A percentile compares a stretch with the other conserved stretches of the same genome.
These are phyloP conservation scores for Hypena proboscidalis DNA, from an alignment of 2,888 invertebrate genomes.

Conservation along the genomic window DNA sequence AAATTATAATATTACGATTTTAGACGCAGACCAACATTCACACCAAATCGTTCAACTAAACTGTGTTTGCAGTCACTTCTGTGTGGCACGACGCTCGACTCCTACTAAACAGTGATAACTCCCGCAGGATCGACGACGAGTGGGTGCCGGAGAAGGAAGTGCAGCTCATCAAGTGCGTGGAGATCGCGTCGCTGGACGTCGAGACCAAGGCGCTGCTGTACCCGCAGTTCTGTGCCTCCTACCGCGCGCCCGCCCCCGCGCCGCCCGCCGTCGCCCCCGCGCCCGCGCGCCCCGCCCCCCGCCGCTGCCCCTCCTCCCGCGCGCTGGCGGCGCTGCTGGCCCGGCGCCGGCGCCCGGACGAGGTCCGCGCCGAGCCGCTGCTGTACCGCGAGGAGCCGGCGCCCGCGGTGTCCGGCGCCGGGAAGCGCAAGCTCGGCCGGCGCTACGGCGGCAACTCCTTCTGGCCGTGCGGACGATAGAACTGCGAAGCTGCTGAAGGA, in stretches of 20 bases:
- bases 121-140: conserved; percentile 92
- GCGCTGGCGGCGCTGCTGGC: conserved; percentile 26
- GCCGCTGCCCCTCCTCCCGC: conserved; percentile 45
- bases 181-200: conserved; percentile 80
- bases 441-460: conserved; percentile 74
- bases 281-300: background rate
- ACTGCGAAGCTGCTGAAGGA: background rate
- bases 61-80: conserved; percentile 76
- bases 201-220: conserved; percentile 80
- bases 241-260: conserved; percentile 45
- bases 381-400: conserved; percentile 35
- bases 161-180: conserved; percentile 86
- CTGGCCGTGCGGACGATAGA: conserved; percentile 80
- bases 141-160: conserved; percentile 92
- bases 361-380: conserved; percentile 53
- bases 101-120: conserved; percentile 15
- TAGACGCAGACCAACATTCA: conserved; percentile 39
- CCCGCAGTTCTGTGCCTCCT: conserved; percentile 79
- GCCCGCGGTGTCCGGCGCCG: conserved; percentile 64
- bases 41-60: conserved; percentile 18
- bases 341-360: conserved; percentile 36
- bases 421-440: conserved; percentile 75
- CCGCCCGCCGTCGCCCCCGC: conserved; percentile 39
- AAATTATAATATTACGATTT: conserved; percentile 6
- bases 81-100: conserved; percentile 61